A percentile compares a stretch with the other conserved stretches of the same genome.
Evolutionary conservation across 1,140 invertebrate genomes (phyloP).

Genomic region (Drosophila equinoxialis): DNA sequence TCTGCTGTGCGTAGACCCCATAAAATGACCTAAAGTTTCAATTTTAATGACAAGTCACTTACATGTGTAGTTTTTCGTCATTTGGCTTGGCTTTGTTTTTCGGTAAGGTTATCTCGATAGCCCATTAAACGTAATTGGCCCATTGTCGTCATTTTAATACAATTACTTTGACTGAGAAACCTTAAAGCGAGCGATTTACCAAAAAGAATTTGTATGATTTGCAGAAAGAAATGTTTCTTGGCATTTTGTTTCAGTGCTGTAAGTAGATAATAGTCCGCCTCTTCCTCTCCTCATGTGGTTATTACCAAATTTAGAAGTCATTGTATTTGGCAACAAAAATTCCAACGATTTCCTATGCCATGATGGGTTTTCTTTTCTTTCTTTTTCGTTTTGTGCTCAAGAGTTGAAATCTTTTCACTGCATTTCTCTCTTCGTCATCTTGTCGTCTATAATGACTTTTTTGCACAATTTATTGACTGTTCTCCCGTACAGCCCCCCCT

Average conservation of each 20-base stretch:
- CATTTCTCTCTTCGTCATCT: conserved; percentile 25
- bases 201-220: neutral
- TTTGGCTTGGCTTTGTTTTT: conserved; percentile 17
- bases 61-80: conserved; percentile 37
- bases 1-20: conserved; percentile 45
- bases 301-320: neutral
- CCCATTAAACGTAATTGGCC: conserved; percentile 2
- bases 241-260: neutral
- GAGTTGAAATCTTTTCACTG: conserved; percentile 9
- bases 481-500: conserved; percentile 10
- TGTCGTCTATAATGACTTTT: conserved; percentile 35
- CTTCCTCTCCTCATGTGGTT: too few relatives aligned
- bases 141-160: neutral
- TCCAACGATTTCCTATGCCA: neutral
- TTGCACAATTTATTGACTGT: conserved; percentile 64
- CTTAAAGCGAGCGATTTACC: neutral
- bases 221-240: neutral
- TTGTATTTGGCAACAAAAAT: neutral
- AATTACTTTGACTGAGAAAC: neutral
- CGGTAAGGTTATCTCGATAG: neutral
- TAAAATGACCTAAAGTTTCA: conserved; percentile 73
- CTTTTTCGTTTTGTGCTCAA: neutral
- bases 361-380: neutral
- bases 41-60: conserved; percentile 78
- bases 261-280: too few relatives aligned